Evolutionary conservation across 2,888 invertebrate species (phyloP).

Genomic region (Agrilus mali): DNA sequence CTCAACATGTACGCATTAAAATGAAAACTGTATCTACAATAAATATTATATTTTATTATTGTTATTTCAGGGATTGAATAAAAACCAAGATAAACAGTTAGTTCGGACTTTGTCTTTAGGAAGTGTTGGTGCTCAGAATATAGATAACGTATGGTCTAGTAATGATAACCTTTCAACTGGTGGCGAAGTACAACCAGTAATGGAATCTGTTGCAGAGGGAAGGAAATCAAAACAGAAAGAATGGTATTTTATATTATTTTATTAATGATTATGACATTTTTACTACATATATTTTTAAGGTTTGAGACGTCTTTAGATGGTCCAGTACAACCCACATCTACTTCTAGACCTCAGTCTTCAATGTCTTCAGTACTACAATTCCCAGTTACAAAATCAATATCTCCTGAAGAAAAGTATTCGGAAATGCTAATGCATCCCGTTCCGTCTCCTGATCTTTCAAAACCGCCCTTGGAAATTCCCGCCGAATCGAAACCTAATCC

Average conservation of each 20-base stretch:
- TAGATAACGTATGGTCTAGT: slow-evolving; percentile 31
- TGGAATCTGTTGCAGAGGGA: slow-evolving; percentile 21
- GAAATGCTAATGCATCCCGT: slow-evolving; percentile 10
- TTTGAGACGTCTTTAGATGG: slow-evolving; percentile 34
- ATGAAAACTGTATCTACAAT: background rate
- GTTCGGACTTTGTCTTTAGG: slow-evolving; percentile 46
- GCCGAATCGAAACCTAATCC: slow-evolving; percentile 33
- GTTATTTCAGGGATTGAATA: slow-evolving; percentile 17
- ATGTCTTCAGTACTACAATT: slow-evolving; percentile 18
- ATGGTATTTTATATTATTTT: slow-evolving; percentile 21
- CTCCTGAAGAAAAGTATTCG: slow-evolving; percentile 16
- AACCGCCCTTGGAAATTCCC: slow-evolving; percentile 30
- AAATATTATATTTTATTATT: background rate
- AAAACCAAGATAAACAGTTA: slow-evolving; percentile 30
- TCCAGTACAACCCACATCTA: slow-evolving; percentile 18
- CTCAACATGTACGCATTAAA: slow-evolving; percentile 19
- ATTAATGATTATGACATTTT: slow-evolving; percentile 3
- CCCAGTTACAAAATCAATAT: slow-evolving; percentile 14
- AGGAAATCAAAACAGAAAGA: slow-evolving; percentile 33
- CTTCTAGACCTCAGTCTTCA: slow-evolving; percentile 21
- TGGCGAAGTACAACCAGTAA: slow-evolving; percentile 29
- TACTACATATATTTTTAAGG: slow-evolving; percentile 7
- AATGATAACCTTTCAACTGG: slow-evolving; percentile 34
- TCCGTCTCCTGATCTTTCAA: slow-evolving; percentile 20
- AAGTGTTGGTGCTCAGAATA: slow-evolving; percentile 39